These are phyloP conservation scores for Tokudaia tokunoshimensis DNA, from an alignment of 2,797 vertebrate species.

Conservation along the genomic window DNA sequence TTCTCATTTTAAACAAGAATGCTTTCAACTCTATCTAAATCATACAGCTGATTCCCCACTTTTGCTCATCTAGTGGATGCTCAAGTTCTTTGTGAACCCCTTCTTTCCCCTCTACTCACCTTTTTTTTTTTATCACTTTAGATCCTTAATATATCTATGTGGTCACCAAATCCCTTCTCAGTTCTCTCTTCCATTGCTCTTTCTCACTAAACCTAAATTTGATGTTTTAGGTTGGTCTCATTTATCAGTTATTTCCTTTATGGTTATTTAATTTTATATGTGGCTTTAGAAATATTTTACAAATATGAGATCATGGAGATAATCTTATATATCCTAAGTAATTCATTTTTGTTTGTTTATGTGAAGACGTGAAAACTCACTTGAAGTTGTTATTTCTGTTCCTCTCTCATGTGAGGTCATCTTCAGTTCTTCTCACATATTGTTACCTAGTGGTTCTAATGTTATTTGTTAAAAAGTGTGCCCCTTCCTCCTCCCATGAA, in stretches of 20 bases:
- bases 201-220: background rate
- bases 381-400: background rate
- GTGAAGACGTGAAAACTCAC: constrained; percentile 18
- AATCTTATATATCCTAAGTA: background rate
- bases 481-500: background rate
- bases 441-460: background rate
- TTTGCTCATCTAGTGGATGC: background rate
- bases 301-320: background rate
- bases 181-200: background rate
- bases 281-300: background rate
- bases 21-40: background rate
- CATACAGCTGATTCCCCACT: background rate
- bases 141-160: background rate
- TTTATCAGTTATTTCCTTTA: constrained; percentile 33
- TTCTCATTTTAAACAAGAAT: constrained; percentile 13
- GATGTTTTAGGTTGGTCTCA: constrained; percentile 38
- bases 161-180: background rate
- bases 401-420: background rate
- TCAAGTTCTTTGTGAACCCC: background rate
- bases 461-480: background rate
- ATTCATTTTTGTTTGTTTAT: constrained; percentile 12
- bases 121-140: background rate
- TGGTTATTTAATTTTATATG: background rate
- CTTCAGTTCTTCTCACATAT: background rate
- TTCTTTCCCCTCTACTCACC: background rate